phyloP scores from a whole-genome alignment of 2,113 vertebrate species.

The Baryphthengus martii region DNA sequence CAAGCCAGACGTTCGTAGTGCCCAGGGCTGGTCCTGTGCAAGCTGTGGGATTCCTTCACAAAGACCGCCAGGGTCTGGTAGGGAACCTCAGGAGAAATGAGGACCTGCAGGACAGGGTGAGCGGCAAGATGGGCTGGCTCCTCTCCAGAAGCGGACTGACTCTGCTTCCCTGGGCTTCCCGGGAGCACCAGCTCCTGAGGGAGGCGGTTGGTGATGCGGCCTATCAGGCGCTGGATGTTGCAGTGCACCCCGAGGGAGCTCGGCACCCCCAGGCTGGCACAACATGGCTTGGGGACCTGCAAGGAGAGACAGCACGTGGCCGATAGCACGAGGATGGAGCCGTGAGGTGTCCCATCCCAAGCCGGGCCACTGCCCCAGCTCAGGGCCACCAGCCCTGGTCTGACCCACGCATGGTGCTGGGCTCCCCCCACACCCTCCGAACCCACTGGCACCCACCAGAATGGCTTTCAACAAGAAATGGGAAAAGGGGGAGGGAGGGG shows the following conservation, averaged over 20 bases:
- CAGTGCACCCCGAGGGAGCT: conserved; percentile 48
- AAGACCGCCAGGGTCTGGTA: conserved; percentile 76
- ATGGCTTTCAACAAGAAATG: not conserved
- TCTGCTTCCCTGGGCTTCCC: not conserved
- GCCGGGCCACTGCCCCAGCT: fast-evolving
- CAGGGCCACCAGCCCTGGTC: not conserved
- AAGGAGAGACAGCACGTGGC: not conserved
- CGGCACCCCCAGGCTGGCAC: not conserved
- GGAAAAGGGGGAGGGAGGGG: fast-evolving
- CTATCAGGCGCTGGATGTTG: conserved; percentile 72
- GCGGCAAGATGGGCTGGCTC: not conserved
- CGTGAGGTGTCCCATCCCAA: fast-evolving
- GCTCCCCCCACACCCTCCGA: not conserved
- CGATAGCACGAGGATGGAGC: not conserved
- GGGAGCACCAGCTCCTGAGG: not conserved
- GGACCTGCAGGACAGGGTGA: not conserved
- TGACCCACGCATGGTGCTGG: fast-evolving
- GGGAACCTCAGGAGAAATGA: conserved; percentile 71
- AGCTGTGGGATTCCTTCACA: not conserved
- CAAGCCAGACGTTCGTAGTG: conserved; percentile 71
- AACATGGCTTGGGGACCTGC: conserved; percentile 47
- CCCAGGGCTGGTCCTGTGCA: conserved; percentile 40
- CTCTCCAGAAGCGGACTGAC: not conserved
- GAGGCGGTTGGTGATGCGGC: conserved; percentile 36
- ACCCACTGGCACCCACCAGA: not conserved